These are phyloP conservation scores for Paedocypris micromegethes DNA, from an alignment of 2,797 vertebrate species.

Conservation along the genomic window DNA sequence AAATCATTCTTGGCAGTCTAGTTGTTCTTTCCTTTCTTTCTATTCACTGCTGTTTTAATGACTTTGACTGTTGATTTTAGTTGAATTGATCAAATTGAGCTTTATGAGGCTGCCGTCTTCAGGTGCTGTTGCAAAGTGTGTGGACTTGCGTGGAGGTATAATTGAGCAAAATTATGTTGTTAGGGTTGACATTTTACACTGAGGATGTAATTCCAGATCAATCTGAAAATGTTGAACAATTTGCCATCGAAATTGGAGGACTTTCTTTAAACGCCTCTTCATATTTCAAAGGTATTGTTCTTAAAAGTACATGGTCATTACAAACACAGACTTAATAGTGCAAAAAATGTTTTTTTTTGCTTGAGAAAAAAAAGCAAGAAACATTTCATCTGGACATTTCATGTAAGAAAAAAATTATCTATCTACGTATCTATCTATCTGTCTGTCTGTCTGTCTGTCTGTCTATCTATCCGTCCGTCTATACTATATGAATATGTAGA, in stretches of 20 bases:
- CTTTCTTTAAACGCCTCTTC: slow-evolving; percentile 14
- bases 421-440: no score
- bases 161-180: slow-evolving; percentile 59
- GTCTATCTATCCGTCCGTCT: no score
- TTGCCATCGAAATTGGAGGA: slow-evolving; percentile 37
- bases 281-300: slow-evolving; percentile 32
- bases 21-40: background rate
- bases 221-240: slow-evolving; percentile 59
- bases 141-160: slow-evolving; percentile 52
- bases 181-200: slow-evolving; percentile 57
- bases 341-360: no score
- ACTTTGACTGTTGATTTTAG: slow-evolving; percentile 14
- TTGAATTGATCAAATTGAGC: background rate
- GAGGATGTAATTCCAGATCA: slow-evolving; percentile 54
- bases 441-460: no score
- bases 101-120: background rate
- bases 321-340: no score
- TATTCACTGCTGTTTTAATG: slow-evolving; percentile 4
- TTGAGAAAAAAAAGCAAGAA: no score
- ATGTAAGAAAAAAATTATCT: no score
- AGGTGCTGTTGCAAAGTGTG: slow-evolving; percentile 27
- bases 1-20: slow-evolving; percentile 2
- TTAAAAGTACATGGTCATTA: background rate
- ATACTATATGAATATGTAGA: no score
- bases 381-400: no score